Percentiles rank a stretch among this genome's conserved stretches.
phyloP scores from a whole-genome alignment of 2,797 vertebrate species.

The Poliocrania exsul region DNA sequence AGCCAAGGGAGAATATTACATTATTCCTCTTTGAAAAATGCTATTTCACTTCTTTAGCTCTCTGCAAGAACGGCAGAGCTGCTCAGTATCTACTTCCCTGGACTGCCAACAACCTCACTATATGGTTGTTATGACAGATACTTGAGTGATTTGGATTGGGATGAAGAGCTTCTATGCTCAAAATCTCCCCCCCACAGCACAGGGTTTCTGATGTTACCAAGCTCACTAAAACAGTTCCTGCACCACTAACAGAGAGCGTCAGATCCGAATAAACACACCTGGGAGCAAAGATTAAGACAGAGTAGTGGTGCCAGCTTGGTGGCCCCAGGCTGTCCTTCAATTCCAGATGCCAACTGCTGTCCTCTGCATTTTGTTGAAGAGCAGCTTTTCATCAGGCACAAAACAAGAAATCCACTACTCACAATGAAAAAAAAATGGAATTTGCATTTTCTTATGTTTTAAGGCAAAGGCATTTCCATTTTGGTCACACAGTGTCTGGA shows the following conservation, averaged over 20 bases:
- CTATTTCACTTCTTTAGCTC: neutral
- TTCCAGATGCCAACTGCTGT: constrained; percentile 2
- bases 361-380: neutral
- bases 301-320: neutral
- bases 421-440: neutral
- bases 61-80: neutral
- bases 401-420: neutral
- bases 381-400: neutral
- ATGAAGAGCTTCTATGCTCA: neutral
- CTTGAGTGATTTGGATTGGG: neutral
- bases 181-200: neutral
- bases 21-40: neutral
- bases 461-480: neutral
- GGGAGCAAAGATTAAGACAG: neutral
- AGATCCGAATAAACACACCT: neutral
- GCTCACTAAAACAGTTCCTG: neutral
- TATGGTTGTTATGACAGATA: neutral
- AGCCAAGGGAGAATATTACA: neutral
- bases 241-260: neutral
- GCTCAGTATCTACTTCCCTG: neutral
- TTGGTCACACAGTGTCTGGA: neutral
- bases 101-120: neutral
- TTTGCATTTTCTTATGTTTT: neutral
- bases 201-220: neutral
- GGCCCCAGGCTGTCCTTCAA: neutral